Percentiles rank a stretch among this genome's conserved stretches.
These are phyloP conservation scores for Leptoclinus maculatus DNA, from an alignment of 2,797 vertebrate genomes.

Conservation along the genomic window DNA sequence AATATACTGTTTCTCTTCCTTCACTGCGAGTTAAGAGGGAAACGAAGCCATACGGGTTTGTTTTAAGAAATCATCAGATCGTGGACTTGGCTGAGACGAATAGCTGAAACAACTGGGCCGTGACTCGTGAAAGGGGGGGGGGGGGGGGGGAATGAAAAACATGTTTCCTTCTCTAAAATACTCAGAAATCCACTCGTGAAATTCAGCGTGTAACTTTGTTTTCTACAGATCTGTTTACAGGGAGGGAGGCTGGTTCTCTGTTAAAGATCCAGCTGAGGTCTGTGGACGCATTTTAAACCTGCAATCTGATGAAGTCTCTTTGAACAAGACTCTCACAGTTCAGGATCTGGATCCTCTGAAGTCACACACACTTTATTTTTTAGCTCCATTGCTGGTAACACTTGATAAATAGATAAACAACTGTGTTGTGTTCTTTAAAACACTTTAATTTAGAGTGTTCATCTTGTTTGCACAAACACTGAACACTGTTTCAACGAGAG, in stretches of 20 bases:
- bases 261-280: too few relatives aligned
- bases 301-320: background rate
- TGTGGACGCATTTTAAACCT: background rate
- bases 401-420: too few relatives aligned
- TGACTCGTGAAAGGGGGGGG: background rate
- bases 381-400: too few relatives aligned
- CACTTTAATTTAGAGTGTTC: background rate
- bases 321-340: background rate
- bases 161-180: background rate
- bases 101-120: background rate
- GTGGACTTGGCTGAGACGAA: background rate
- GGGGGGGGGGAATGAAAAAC: background rate
- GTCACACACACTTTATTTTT: background rate
- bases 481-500: background rate
- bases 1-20: background rate
- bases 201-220: conserved; percentile 1
- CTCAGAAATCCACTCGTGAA: background rate
- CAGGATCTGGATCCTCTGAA: background rate
- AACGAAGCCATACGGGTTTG: background rate
- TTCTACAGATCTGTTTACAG: background rate
- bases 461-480: background rate
- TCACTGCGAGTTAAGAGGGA: too few relatives aligned
- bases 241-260: too few relatives aligned
- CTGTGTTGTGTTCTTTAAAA: too few relatives aligned
- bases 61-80: background rate